Evolutionary conservation across 2,113 vertebrate genomes (phyloP).

Genomic region (Oreocharis arfaki): DNA sequence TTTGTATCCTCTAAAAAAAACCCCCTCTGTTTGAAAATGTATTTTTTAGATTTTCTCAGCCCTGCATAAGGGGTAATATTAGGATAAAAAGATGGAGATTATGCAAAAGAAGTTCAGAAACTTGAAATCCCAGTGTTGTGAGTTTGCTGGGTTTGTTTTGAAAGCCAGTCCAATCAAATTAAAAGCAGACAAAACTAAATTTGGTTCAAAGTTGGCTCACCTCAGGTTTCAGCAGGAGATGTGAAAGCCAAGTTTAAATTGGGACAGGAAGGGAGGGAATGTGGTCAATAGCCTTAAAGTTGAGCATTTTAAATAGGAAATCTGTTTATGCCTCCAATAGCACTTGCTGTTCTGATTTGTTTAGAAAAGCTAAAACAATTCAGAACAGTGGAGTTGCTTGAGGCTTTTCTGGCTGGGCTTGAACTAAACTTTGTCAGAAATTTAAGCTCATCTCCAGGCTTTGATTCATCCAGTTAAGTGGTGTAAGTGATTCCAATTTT

Average conservation of each 20-base stretch:
- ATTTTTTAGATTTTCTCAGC: not conserved
- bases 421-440: constrained; percentile 25
- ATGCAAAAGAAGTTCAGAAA: not conserved
- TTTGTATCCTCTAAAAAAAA: not conserved
- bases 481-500: not conserved
- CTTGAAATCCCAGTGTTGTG: not conserved
- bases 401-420: constrained; percentile 33
- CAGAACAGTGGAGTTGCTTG: constrained; percentile 24
- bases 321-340: constrained; percentile 60
- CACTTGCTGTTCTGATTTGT: constrained; percentile 62
- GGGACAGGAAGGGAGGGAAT: constrained; percentile 66
- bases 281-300: constrained; percentile 64
- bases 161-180: constrained; percentile 57
- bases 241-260: constrained; percentile 67
- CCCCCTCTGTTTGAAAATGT: not conserved
- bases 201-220: constrained; percentile 59
- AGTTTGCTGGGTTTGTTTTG: constrained; percentile 46
- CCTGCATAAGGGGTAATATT: not conserved
- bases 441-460: constrained; percentile 25
- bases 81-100: not conserved
- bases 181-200: constrained; percentile 61
- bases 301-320: constrained; percentile 65
- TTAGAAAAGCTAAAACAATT: constrained; percentile 61
- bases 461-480: constrained; percentile 7
- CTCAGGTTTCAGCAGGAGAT: constrained; percentile 44